Conservation (phyloP, 2,797 vertebrate species). For the Valencia hispanica region DNA sequence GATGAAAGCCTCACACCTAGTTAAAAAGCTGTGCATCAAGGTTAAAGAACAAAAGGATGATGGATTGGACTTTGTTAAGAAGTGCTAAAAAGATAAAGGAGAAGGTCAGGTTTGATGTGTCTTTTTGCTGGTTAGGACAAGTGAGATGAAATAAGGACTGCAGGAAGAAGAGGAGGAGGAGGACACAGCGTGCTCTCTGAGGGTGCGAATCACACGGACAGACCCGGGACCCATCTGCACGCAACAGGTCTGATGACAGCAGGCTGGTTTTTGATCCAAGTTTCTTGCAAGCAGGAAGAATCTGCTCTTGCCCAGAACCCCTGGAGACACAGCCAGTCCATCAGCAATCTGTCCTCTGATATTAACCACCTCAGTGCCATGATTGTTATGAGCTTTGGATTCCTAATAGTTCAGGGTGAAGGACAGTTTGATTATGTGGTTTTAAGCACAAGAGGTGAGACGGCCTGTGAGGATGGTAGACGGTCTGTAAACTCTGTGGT, state of each 20-base stretch:
- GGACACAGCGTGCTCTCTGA: slow-evolving; percentile 32
- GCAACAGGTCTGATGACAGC: slow-evolving; percentile 81
- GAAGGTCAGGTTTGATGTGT: slow-evolving; percentile 47
- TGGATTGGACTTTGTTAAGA: slow-evolving; percentile 42
- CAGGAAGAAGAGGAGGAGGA: slow-evolving; percentile 29
- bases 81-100: slow-evolving; percentile 39
- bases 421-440: slow-evolving; percentile 48
- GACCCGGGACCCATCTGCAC: slow-evolving; percentile 76
- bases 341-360: slow-evolving; percentile 69
- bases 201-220: slow-evolving; percentile 45
- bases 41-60: slow-evolving; percentile 66
- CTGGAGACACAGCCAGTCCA: slow-evolving; percentile 40
- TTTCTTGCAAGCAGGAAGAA: slow-evolving; percentile 49
- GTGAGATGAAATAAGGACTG: slow-evolving; percentile 44
- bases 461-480: slow-evolving; percentile 34
- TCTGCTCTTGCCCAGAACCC: slow-evolving; percentile 55
- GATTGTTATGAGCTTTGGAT: slow-evolving; percentile 41
- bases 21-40: slow-evolving; percentile 64
- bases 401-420: slow-evolving; percentile 51
- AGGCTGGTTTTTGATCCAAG: slow-evolving; percentile 64
- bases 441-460: slow-evolving; percentile 51
- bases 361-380: slow-evolving; percentile 32
- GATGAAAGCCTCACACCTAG: slow-evolving; percentile 55
- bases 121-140: slow-evolving; percentile 9
- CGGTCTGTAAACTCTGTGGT: slow-evolving; percentile 39